Evolutionary conservation across 2,113 vertebrate species (phyloP).

Genomic region (Columba livia): DNA sequence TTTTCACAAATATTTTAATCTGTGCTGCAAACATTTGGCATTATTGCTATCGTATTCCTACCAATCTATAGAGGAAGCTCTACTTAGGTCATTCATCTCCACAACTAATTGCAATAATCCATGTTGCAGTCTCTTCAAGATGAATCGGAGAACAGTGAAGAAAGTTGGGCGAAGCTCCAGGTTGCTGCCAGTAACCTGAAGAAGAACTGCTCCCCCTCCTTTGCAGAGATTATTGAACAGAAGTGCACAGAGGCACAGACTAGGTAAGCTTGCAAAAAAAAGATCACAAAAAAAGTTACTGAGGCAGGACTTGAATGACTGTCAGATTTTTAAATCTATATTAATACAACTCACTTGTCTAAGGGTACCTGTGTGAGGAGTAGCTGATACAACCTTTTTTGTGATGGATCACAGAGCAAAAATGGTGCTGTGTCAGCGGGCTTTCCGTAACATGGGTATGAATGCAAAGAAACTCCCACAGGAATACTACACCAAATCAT

Average conservation of each 20-base stretch:
- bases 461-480: not conserved
- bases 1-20: not conserved
- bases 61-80: not conserved
- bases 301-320: not conserved
- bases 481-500: not conserved
- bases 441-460: not conserved
- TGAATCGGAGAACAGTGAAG: constrained; percentile 71
- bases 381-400: not conserved
- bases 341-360: not conserved
- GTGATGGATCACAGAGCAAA: not conserved
- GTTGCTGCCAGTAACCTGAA: constrained; percentile 64
- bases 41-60: not conserved
- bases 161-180: constrained; percentile 76
- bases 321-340: not conserved
- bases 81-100: not conserved
- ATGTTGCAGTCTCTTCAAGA: constrained; percentile 78
- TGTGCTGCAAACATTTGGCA: not conserved
- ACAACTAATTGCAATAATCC: not conserved
- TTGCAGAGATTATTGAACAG: constrained; percentile 71
- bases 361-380: not conserved
- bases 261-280: constrained; percentile 68
- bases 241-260: constrained; percentile 59
- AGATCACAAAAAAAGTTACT: not conserved
- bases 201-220: constrained; percentile 68
- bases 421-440: not conserved